Conservation (phyloP, 2,113 vertebrate genomes). For the Corydoras sp. region DNA sequence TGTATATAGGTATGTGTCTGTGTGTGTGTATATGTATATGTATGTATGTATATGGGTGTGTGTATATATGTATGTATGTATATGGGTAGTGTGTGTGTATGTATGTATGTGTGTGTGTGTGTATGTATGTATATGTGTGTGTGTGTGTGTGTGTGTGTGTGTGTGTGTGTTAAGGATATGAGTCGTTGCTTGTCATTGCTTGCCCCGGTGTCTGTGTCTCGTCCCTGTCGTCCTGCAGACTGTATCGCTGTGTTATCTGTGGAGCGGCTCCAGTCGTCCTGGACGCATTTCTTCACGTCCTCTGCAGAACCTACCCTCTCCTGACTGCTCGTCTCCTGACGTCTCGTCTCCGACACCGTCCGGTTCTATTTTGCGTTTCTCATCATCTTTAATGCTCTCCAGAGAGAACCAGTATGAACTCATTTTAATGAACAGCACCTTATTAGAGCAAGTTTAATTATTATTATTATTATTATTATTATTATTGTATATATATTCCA, state of each 20-base stretch:
- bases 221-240: constrained; percentile 43
- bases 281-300: constrained; percentile 21
- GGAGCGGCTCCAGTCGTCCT: constrained; percentile 38
- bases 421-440: no score
- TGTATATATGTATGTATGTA: no score
- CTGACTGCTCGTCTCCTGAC: background rate
- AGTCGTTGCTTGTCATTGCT: constrained; percentile 33
- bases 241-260: constrained; percentile 43
- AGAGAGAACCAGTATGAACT: no score
- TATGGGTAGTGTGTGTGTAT: no score
- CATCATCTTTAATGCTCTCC: no score
- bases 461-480: no score
- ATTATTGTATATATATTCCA: no score
- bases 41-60: no score
- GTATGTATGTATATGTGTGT: background rate
- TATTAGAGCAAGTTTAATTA: no score
- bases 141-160: background rate
- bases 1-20: no score
- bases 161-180: background rate
- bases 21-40: no score
- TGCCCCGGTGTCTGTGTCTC: constrained; percentile 46
- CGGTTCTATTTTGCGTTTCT: background rate
- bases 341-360: constrained; percentile 2
- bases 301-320: background rate
- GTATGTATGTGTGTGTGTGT: constrained; percentile 7